phyloP scores from a whole-genome alignment of 2,113 vertebrate genomes.

The Alces alces region DNA sequence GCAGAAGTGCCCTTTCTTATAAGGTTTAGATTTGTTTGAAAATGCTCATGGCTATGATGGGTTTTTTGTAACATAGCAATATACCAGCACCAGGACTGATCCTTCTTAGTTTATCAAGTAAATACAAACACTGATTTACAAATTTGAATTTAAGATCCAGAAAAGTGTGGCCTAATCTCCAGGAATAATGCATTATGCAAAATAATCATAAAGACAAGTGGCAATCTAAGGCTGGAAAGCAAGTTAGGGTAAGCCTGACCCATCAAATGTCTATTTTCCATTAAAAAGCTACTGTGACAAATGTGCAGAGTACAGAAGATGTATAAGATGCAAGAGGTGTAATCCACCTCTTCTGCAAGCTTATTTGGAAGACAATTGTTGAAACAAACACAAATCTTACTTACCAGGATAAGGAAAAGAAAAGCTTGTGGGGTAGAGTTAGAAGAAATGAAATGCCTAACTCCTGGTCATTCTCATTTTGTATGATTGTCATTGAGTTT shows the following conservation, averaged over 20 bases:
- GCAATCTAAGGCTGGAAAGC: neutral
- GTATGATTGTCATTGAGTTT: neutral
- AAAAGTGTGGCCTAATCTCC: neutral
- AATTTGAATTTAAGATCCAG: neutral
- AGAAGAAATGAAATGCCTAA: neutral
- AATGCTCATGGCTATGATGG: neutral
- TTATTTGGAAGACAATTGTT: neutral
- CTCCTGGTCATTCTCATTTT: neutral
- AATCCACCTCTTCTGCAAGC: neutral
- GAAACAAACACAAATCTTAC: neutral
- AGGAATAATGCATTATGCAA: neutral
- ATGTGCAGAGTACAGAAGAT: neutral
- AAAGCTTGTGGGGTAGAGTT: neutral
- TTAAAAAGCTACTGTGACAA: neutral
- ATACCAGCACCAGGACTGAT: neutral
- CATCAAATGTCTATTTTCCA: neutral
- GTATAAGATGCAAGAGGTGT: neutral
- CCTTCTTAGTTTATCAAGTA: neutral
- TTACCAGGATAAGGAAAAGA: neutral
- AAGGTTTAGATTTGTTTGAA: slow-evolving; percentile 3
- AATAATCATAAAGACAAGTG: neutral
- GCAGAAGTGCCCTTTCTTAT: neutral
- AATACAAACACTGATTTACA: neutral
- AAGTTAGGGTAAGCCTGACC: neutral
- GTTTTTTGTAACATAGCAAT: neutral